Evolutionary conservation across 2,113 vertebrate species (phyloP), one percentile per base, ranked within the genome.

Genomic region (Neofelis nebulosa): DNA sequence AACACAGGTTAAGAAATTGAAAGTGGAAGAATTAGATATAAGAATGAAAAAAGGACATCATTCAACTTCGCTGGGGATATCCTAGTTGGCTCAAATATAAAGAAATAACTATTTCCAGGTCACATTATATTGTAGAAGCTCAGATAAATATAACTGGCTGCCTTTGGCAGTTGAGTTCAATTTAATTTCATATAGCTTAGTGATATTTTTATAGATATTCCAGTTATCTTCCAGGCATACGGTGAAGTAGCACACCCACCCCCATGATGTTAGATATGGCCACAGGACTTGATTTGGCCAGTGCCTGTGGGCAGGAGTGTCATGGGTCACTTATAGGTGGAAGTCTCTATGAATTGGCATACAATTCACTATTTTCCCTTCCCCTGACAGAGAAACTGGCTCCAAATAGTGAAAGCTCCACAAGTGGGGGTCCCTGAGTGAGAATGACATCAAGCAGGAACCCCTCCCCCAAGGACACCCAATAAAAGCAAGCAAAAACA

Each of bases 1-100:
- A 82, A 55, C 2, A 36, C 89, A 57, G 45, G 36, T 69, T 84
- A 94, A 81, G 89, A 95, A 91, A 97, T 65, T 81, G 76, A 73
- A 97, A 97, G 65, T 89, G 19, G 12, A 9, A 91, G 21, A 87
- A 27, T 15, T 50, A 63, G 33, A 90, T 6, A 7, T 50, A 95
- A 80, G 76, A 78, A 81, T 31, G 15, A 55, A 94, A 94, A 92
- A 85, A 2, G 0, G 33, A 48, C 0, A 55, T 2, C 10, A 80
- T 57, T 69, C 55, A 68, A 6, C 11, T 91, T 25, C 5, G 9
- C 23, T 45, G 11, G 11, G 23, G 41, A 69, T 83, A 79, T 12
- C 31, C 21, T 82, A 45, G 5, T 55, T 85, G 38, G 2, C 11
- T 48, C 27, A 95, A 85, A 66, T 31, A 27, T 15, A 27, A 76